phyloP scores from a whole-genome alignment of 2,797 vertebrate species.

The Epinephelus coioides region DNA sequence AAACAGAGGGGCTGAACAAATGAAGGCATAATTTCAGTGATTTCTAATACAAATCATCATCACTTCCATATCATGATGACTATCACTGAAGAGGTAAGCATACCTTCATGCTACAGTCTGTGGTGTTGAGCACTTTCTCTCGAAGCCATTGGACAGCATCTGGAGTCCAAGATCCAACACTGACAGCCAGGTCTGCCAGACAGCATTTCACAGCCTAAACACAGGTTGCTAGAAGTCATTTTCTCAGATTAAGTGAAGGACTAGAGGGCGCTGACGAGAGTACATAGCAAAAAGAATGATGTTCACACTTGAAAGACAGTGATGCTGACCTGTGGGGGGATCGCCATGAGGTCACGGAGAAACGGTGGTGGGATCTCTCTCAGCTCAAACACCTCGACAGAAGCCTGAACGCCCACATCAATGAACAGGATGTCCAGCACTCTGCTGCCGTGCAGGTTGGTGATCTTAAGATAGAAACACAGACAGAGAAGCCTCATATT shows the following conservation, averaged over 20 bases:
- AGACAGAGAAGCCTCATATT: neutral
- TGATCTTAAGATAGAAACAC: constrained; percentile 86
- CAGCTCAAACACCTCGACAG: constrained; percentile 94
- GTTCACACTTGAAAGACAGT: neutral
- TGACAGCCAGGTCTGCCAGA: constrained; percentile 91
- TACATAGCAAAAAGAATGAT: neutral
- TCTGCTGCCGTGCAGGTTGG: constrained; percentile 93
- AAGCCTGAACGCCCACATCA: constrained; percentile 92
- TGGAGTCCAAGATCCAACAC: constrained; percentile 93
- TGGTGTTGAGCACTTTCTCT: constrained; percentile 90
- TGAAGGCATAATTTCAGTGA: neutral
- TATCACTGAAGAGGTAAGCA: neutral
- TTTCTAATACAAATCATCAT: constrained; percentile 5
- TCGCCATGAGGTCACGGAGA: constrained; percentile 89
- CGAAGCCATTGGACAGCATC: constrained; percentile 95
- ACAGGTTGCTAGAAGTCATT: constrained; percentile 30
- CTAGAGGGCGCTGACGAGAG: too few relatives aligned
- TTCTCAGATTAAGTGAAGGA: neutral
- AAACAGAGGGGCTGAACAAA: neutral
- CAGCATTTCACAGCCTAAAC: constrained; percentile 92
- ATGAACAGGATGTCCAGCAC: constrained; percentile 94
- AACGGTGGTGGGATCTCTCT: constrained; percentile 92
- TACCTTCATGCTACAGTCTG: constrained; percentile 92
- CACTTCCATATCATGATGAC: neutral
- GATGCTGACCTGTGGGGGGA: constrained; percentile 93